These are phyloP conservation scores for Trematomus loennbergii DNA, from an alignment of 2,113 vertebrate genomes.

Conservation along the genomic window DNA sequence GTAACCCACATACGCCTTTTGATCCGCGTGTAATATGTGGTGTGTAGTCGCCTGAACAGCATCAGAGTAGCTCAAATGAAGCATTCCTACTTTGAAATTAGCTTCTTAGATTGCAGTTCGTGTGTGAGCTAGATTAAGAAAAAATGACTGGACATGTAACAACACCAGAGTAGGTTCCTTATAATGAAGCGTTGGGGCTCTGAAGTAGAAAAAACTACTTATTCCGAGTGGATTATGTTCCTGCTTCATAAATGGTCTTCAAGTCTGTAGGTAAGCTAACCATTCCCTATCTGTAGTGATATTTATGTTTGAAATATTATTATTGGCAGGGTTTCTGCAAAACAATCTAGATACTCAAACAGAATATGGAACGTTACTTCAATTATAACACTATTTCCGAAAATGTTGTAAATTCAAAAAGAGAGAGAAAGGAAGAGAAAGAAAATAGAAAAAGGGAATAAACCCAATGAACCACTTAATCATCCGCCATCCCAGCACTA, in stretches of 20 bases:
- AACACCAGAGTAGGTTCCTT: background rate
- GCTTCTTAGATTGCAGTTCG: slow-evolving; percentile 17
- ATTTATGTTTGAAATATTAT: too few relatives aligned
- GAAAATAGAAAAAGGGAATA: too few relatives aligned
- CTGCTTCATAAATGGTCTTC: slow-evolving; percentile 22
- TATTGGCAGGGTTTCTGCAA: too few relatives aligned
- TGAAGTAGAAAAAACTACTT: slow-evolving; percentile 13
- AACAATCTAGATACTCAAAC: too few relatives aligned
- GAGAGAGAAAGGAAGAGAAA: too few relatives aligned
- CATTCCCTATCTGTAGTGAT: background rate
- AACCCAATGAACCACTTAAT: too few relatives aligned
- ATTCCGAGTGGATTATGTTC: background rate
- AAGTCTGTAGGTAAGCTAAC: background rate
- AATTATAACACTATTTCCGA: too few relatives aligned
- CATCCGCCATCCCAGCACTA: too few relatives aligned
- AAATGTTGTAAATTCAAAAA: too few relatives aligned
- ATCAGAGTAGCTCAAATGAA: slow-evolving; percentile 32
- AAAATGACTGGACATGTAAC: slow-evolving; percentile 10
- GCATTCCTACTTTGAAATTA: slow-evolving; percentile 19
- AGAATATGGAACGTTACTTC: too few relatives aligned
- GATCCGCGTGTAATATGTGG: background rate
- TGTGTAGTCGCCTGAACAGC: background rate
- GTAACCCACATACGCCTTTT: slow-evolving; percentile 32
- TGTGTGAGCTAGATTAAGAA: slow-evolving; percentile 1
- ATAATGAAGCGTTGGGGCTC: slow-evolving; percentile 1